Evolutionary conservation across 1,140 invertebrate genomes (phyloP), one percentile per base, ranked within the genome.

Genomic region (Drosophila pseudoananassae): DNA sequence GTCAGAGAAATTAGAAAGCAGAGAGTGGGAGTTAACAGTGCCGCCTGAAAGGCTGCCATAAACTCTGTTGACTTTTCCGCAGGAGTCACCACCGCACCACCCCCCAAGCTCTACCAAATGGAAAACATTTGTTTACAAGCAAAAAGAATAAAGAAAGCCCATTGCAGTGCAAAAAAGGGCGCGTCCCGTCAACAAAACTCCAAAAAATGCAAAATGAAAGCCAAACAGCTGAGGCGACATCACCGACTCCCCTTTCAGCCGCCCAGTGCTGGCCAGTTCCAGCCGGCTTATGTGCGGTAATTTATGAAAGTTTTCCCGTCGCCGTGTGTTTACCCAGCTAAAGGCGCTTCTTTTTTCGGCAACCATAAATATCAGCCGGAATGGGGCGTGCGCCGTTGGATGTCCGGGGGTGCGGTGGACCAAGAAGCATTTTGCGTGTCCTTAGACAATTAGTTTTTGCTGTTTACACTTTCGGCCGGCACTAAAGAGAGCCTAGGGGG

Each of bases 31-130:
- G 45, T 65, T 81, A 80, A 85, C 81, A 84, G 81, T 36, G 77
- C 60, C 59, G 82, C 77, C 77, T 76, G 3, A 63, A 74, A 64
- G 65, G 56, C 66, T 80, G 76, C 81, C 63, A 82, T 77, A 87
- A 87, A 77, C 46, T 61, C 65, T 64, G 47, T 43, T 66, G 61
- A 53, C 61, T 58, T 33, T 69, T 20, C 15, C 31, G 25, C 49
- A 14, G 4, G 9, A 36, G 12, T 14, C 40, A 43, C 6, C 38
- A 6, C 40, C 38, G 0, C 9, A 6, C 38, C 4, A 6, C 38
- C 10, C 38, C 38, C 14, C 27, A 0, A 29, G 27, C 27, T 10
- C 10, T n/a, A 17, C 57, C 61, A 31, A 6, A 29, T 45, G 55
- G 17, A 76, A 31, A 61, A 29, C 29, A 74, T 75, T 87, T 85